Evolutionary conservation across 1,140 invertebrate species (phyloP).

Genomic region (Harlomillsia oculata): DNA sequence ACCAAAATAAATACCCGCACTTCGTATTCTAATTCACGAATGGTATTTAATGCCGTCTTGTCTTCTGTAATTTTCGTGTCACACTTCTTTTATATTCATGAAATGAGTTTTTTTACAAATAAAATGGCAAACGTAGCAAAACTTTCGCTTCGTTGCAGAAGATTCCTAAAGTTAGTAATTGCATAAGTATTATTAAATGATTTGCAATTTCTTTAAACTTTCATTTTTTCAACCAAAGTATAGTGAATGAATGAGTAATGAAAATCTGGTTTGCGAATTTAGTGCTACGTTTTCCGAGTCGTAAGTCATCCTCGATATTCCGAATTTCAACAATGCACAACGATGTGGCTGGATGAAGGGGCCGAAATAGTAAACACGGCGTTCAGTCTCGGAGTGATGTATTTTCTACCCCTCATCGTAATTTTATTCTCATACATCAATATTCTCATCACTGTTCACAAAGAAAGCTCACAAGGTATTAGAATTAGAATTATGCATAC

Average conservation of each 20-base stretch:
- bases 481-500: not conserved
- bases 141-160: too few relatives aligned
- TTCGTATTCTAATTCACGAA: too few relatives aligned
- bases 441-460: slow-evolving; percentile 49
- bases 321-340: slow-evolving; percentile 68
- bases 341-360: slow-evolving; percentile 55
- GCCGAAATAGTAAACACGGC: slow-evolving; percentile 64
- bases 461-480: not conserved
- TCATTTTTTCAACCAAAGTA: too few relatives aligned
- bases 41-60: too few relatives aligned
- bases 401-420: slow-evolving; percentile 66
- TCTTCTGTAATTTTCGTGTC: too few relatives aligned
- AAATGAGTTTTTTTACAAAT: too few relatives aligned
- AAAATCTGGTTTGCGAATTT: not conserved
- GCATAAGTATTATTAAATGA: too few relatives aligned
- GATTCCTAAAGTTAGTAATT: too few relatives aligned
- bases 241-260: too few relatives aligned
- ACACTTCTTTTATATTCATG: too few relatives aligned
- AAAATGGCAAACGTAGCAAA: too few relatives aligned
- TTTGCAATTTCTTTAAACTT: not conserved
- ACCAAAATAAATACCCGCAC: too few relatives aligned
- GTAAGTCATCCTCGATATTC: not conserved
- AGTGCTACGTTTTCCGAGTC: not conserved
- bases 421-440: slow-evolving; percentile 78
- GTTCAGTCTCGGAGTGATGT: slow-evolving; percentile 71